Evolutionary conservation across 2,113 vertebrate genomes (phyloP).

Genomic region (Actenoides hombroni): DNA sequence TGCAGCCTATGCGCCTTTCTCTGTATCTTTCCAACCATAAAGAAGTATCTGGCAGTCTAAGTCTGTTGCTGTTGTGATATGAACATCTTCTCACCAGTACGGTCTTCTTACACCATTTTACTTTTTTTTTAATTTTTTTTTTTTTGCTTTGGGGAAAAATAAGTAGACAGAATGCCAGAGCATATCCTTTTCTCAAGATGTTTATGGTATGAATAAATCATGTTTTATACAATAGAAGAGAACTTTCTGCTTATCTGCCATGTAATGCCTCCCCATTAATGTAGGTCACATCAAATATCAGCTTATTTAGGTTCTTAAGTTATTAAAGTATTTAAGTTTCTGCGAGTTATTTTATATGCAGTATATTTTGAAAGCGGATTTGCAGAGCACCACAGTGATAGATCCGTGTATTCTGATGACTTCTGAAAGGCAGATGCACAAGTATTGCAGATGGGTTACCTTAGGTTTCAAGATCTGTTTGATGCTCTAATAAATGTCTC

Average conservation of each 20-base stretch:
- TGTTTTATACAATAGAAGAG: conserved; percentile 21
- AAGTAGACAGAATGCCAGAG: conserved; percentile 12
- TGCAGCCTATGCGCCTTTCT: conserved; percentile 4
- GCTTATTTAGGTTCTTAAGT: conserved; percentile 59
- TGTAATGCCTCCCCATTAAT: conserved; percentile 46
- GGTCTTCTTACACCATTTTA: conserved; percentile 39
- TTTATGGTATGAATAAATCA: conserved; percentile 49
- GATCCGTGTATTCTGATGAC: background rate
- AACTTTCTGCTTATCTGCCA: conserved; percentile 50
- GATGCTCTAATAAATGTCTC: background rate
- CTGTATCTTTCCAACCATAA: conserved; percentile 34
- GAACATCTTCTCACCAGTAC: conserved; percentile 37
- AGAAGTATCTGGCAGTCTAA: conserved; percentile 18
- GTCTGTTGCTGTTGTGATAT: conserved; percentile 25
- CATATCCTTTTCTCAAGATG: background rate
- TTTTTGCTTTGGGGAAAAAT: background rate
- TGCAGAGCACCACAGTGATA: background rate
- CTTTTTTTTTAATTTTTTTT: background rate
- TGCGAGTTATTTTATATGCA: background rate
- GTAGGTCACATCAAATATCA: conserved; percentile 54
- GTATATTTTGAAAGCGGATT: conserved; percentile 1
- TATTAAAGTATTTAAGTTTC: conserved; percentile 52
- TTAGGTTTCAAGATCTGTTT: conserved; percentile 13
- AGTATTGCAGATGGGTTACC: conserved; percentile 4
- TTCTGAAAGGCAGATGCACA: background rate